Percentiles rank a stretch among this genome's conserved stretches.
These are phyloP conservation scores for Hypotaenidia okinawae DNA, from an alignment of 2,797 vertebrate genomes.

Conservation along the genomic window DNA sequence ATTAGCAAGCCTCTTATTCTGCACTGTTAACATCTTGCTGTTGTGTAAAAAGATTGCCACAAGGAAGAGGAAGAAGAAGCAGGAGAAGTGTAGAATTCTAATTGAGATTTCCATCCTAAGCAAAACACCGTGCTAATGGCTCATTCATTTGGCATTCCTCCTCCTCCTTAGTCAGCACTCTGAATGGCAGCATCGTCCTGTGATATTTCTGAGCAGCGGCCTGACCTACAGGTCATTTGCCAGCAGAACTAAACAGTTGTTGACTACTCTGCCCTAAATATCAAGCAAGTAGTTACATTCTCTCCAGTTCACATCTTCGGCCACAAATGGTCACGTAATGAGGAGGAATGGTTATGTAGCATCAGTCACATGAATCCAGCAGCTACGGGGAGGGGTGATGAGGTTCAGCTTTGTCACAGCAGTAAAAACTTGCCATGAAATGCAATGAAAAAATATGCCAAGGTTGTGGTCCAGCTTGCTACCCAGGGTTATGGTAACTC, in stretches of 20 bases:
- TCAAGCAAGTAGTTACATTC: not conserved
- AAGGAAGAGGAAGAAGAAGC: not conserved
- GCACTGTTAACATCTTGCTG: not conserved
- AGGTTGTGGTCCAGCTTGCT: not conserved
- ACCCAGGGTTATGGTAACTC: not conserved
- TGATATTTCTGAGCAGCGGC: not conserved
- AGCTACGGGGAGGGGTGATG: not conserved
- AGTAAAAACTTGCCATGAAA: not conserved
- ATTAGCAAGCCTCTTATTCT: slow-evolving; percentile 8
- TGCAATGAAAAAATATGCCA: not conserved
- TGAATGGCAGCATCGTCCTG: not conserved
- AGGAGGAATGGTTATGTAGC: not conserved
- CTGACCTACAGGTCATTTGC: not conserved
- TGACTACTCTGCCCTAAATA: slow-evolving; percentile 1
- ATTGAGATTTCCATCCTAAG: not conserved
- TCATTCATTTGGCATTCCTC: not conserved
- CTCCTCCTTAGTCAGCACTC: slow-evolving; percentile 18
- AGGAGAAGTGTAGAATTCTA: not conserved
- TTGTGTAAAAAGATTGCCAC: slow-evolving; percentile 9
- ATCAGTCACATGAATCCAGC: not conserved
- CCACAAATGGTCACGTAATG: not conserved
- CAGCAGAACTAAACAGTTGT: slow-evolving; percentile 1
- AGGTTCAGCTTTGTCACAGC: not conserved
- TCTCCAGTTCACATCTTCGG: not conserved
- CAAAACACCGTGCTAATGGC: not conserved